Evolutionary conservation across 2,113 vertebrate genomes (phyloP), one percentile per base, ranked within the genome.

Genomic region (Sinocyclocheilus anshuiensis): DNA sequence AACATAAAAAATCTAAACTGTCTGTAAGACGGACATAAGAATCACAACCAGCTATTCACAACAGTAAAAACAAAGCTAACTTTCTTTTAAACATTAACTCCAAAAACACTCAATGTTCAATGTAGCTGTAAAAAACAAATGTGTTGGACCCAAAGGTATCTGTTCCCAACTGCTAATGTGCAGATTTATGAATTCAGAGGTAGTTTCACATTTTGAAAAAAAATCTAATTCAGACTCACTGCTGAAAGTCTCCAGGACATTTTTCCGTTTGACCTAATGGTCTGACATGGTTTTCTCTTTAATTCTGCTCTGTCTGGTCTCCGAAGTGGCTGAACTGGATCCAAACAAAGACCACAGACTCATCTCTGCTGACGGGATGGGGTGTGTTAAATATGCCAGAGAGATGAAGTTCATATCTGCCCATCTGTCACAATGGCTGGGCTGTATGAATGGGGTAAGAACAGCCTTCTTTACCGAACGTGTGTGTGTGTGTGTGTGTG

Each of bases 401-500:
- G 61, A 65, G 24, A 65, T 81, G 39, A 67, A 50, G 7, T 50
- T 50, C 42, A 67, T 67, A 81, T 81, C n/a, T 81, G 61, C 15
- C 79, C 79, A 81, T 81, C 79, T 67, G 79, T 81, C 39, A 81
- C 61, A 18, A 67, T 26, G 4, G 24, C 22, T 24, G 59, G 20
- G 53, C 59, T 36, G 50, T 22, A 33, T 78, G 53, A 67, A 67
- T 45, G 42, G 15, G 3, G 45, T 15, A 50, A 18, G 74, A 50
- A 6, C 6, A 3, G 12, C 74, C 74, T 77, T 48, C 45, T 16
- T 77, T 24, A 53, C 36, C 11, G 36, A 75, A 75, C 72, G 3
- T 24, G 33, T 15, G 59, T 26, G 63, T 29, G 4, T 42, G 24
- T 74, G 50, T 63, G 22, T 61, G 15, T 76, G 29, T 57, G 16